Evolutionary conservation across 2,113 vertebrate genomes (phyloP).

Genomic region (Oncorhynchus clarkii): DNA sequence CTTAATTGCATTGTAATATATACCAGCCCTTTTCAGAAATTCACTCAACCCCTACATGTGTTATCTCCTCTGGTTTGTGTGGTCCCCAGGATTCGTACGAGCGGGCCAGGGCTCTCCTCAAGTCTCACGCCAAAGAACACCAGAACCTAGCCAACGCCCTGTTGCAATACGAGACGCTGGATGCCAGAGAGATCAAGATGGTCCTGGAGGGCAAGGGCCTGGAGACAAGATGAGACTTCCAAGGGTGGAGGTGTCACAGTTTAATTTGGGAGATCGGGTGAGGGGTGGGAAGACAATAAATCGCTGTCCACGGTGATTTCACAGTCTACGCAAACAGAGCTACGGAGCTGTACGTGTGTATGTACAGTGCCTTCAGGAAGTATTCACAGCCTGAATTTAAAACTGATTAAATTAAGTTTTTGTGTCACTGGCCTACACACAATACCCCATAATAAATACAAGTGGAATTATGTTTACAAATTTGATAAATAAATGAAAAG

Average conservation of each 20-base stretch:
- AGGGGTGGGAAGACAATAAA: slow-evolving; percentile 29
- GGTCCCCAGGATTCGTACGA: slow-evolving; percentile 88
- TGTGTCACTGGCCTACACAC: too few relatives aligned
- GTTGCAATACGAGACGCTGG: slow-evolving; percentile 92
- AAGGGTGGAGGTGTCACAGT: slow-evolving; percentile 8
- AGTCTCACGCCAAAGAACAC: slow-evolving; percentile 91
- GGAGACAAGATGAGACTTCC: slow-evolving; percentile 82
- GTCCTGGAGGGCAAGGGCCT: slow-evolving; percentile 92
- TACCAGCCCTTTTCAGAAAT: too few relatives aligned
- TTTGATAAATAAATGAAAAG: too few relatives aligned
- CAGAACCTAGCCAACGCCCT: slow-evolving; percentile 93
- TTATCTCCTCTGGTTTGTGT: not conserved
- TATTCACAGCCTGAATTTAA: too few relatives aligned
- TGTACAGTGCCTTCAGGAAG: too few relatives aligned
- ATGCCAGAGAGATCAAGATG: slow-evolving; percentile 95
- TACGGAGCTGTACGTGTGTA: too few relatives aligned
- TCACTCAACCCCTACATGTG: not conserved
- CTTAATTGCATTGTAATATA: too few relatives aligned
- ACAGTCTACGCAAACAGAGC: slow-evolving; percentile 7
- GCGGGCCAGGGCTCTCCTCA: slow-evolving; percentile 88
- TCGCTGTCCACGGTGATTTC: too few relatives aligned
- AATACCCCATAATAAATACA: too few relatives aligned
- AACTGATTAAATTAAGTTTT: too few relatives aligned
- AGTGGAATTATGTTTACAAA: too few relatives aligned
- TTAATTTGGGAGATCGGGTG: not conserved